Base-by-base conservation (phyloP, 2,888 invertebrate genomes). In the Drosophila kuntzei region DNA sequence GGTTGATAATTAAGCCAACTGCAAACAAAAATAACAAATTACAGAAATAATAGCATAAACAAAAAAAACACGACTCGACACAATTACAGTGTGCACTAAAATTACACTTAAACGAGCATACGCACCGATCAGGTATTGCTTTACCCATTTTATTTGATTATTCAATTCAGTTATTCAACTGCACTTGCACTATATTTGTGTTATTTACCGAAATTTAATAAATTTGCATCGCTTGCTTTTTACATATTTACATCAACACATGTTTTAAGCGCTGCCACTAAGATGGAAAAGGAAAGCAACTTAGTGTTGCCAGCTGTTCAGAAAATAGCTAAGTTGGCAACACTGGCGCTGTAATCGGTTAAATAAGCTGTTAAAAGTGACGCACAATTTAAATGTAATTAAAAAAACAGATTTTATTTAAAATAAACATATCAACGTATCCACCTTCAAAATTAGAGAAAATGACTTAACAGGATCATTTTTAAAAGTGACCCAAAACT, bases 1-100 rank as follows among this genome's bases (percentile, higher is more conserved):
- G 92, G 89, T 29, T 64, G 85, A 65, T 93, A 93, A 8, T 89
- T 60, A 27, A 90, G 76, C 93, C 93, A 93, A 77, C 93, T 93
- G 80, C 12, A 89, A 89, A 14, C 7, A 18, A 8, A 34, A n/a
- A 2, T 9, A 43, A 22, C 32, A 20, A 43, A 16, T 5, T 12
- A 46, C 16, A 27, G 5, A 27, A 27, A 43, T 11, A 6, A 43
- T 27, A 20, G 29, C 11, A 29, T n/a, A 43, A 14, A 44, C 14
- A 55, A 29, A 11, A 44, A 34, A 44, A 44, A 32, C 41, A 41
- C 41, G 14, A 14, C 20, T 29, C 29, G 1, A 9, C 20, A 14
- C n/a, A 41, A 29, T 14, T n/a, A 9, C 8, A 20, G 9, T 34
- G 5, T 16, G 3, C 1, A 12, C n/a, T 20, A 5, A 29, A 27